These are phyloP conservation scores for Triplophysa rosa DNA, from an alignment of 2,113 vertebrate genomes.

Conservation along the genomic window DNA sequence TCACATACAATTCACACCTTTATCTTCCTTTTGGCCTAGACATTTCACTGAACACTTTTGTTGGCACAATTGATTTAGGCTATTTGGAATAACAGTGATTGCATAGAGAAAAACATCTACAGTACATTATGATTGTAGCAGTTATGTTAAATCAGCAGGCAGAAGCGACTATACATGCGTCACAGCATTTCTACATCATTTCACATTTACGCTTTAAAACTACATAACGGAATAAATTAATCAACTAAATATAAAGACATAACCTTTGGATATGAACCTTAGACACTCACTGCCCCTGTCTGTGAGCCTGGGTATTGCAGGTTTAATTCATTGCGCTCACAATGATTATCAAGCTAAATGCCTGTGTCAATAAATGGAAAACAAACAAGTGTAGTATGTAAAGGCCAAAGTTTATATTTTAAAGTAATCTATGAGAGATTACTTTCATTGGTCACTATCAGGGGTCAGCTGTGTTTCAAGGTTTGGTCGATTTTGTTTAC, in stretches of 20 bases:
- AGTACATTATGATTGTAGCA: slow-evolving; percentile 14
- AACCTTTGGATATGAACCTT: not conserved
- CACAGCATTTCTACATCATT: slow-evolving; percentile 1
- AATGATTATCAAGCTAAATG: not conserved
- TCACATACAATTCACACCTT: not conserved
- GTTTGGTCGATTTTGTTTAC: not conserved
- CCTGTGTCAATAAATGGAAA: not conserved
- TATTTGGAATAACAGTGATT: slow-evolving; percentile 15
- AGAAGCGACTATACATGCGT: not conserved
- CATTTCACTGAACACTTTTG: not conserved
- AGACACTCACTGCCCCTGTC: not conserved
- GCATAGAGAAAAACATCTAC: slow-evolving; percentile 17
- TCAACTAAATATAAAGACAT: not conserved
- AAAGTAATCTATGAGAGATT: not conserved
- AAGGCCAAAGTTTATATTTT: not conserved
- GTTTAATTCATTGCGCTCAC: not conserved
- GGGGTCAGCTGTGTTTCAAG: not conserved
- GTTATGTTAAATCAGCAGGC: slow-evolving; percentile 3
- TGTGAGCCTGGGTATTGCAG: not conserved
- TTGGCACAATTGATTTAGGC: not conserved
- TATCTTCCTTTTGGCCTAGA: not conserved
- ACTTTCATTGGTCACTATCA: not conserved
- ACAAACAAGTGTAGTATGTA: not conserved
- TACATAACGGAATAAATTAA: not conserved
- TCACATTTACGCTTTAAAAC: not conserved